Base-by-base conservation (phyloP, 53 echinoderm and acorn worm genomes). In the Hippasteria phrygiana region DNA sequence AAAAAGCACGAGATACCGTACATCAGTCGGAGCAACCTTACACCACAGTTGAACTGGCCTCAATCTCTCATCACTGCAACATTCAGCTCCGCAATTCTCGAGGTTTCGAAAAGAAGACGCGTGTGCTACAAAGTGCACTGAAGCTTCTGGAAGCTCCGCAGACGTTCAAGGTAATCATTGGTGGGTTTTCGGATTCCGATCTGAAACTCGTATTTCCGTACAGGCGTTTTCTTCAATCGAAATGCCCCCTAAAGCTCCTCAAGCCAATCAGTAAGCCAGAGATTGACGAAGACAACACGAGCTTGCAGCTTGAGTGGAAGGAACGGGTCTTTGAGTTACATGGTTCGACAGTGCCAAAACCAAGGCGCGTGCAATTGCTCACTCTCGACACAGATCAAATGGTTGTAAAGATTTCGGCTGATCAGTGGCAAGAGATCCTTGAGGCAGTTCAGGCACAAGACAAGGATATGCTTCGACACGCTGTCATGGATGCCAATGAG, bases 1-100 rank as follows among this genome's bases (percentile, higher is more conserved):
- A 74, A 31, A 38, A 73, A 28, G 75, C 64, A 18, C 17, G 17
- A 39, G 56, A 43, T 31, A 34, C 55, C 28, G 26, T 74, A 35
- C 59, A 74, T 34, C 88, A 83, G 20, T 26, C 29, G 33, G 12
- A 37, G 20, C 55, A 51, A 18, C 96, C 94, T 9, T 93, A 96
- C 62, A 51, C 59, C 37, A 73, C 77, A 18, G 40, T 54, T 47
- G 91, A 92, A 43, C 51, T 96, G 38, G 70, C 78, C 22, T 51
- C 76, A n/a, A 93, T 96, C 16, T 94, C 92, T 29, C 89, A 90
- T 34, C 70, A 80, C 24, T 94, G 94, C 47, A 91, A 91, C 26
- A 91, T 76, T 34, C 73, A 87, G 46, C 71, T 64, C 14, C 5
- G 37, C 5, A 78, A 85, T 65, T 55, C 90, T 11, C 64, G 70